Evolutionary conservation across 2,888 invertebrate species (phyloP).

Genomic region (Bellardia pandia): DNA sequence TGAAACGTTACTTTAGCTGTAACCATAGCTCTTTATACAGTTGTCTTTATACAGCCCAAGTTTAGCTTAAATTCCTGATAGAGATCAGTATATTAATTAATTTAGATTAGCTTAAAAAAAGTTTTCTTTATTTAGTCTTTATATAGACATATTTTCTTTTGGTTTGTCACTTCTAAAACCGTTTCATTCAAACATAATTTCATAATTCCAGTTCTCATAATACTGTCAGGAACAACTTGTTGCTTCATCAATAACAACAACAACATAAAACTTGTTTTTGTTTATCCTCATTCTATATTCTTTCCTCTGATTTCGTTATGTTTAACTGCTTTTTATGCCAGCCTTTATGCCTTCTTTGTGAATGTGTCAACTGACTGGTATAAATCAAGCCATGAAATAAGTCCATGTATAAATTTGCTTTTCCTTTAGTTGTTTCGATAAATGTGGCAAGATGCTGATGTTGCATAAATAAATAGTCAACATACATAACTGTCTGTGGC

Average conservation of each 20-base stretch:
- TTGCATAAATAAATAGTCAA: slow-evolving; percentile 64
- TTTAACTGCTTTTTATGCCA: not conserved
- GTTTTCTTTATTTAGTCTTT: too few species aligned
- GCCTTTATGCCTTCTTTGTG: not conserved
- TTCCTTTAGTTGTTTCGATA: not conserved
- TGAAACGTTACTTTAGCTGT: too few species aligned
- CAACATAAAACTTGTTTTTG: not conserved
- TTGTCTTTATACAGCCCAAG: too few species aligned
- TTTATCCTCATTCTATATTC: not conserved
- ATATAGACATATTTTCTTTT: too few species aligned
- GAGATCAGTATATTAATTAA: too few species aligned
- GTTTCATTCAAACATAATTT: not conserved
- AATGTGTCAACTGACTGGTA: slow-evolving; percentile 33
- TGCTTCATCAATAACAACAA: not conserved
- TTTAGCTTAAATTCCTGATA: too few species aligned
- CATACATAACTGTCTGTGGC: slow-evolving; percentile 70
- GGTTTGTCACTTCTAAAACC: too few species aligned
- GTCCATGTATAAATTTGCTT: not conserved
- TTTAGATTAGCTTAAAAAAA: too few species aligned
- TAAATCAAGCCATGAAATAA: slow-evolving; percentile 40
- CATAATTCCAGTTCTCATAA: slow-evolving; percentile 29
- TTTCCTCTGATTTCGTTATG: not conserved
- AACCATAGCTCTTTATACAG: too few species aligned
- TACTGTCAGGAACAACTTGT: slow-evolving; percentile 26
- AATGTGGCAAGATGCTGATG: not conserved